phyloP scores from a whole-genome alignment of 2,888 invertebrate genomes.

The Desoria tigrina region DNA sequence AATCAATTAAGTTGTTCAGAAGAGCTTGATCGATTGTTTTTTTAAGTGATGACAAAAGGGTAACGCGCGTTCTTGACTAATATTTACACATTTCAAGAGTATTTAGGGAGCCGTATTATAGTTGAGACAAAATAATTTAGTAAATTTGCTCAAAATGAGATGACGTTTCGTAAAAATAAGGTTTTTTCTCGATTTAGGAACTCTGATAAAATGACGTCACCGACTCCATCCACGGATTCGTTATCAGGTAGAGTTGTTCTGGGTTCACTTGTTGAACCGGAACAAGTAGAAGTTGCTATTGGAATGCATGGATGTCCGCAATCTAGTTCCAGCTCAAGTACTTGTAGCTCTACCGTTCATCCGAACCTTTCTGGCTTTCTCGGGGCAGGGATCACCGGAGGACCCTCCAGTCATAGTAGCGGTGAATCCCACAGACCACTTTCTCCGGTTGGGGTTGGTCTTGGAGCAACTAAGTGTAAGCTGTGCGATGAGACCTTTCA shows the following conservation, averaged over 20 bases:
- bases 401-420: conserved; percentile 22
- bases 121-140: no score
- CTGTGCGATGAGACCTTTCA: conserved; percentile 75
- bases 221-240: conserved; percentile 89
- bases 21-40: no score
- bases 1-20: no score
- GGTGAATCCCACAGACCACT: conserved; percentile 10
- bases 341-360: conserved; percentile 54
- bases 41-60: no score
- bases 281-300: conserved; percentile 66
- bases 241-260: conserved; percentile 86
- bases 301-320: conserved; percentile 58
- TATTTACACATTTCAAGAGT: no score
- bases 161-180: no score
- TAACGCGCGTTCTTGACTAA: no score
- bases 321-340: conserved; percentile 82
- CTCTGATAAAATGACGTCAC: conserved; percentile 68
- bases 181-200: neutral
- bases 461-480: conserved; percentile 61
- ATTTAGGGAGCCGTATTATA: no score
- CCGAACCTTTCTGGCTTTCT: conserved; percentile 60
- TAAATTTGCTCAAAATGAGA: no score
- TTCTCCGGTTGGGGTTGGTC: conserved; percentile 4
- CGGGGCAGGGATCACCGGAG: conserved; percentile 9
- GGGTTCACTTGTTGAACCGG: conserved; percentile 81